phyloP scores from a whole-genome alignment of 1,140 invertebrate genomes.

The Ostrea edulis region DNA sequence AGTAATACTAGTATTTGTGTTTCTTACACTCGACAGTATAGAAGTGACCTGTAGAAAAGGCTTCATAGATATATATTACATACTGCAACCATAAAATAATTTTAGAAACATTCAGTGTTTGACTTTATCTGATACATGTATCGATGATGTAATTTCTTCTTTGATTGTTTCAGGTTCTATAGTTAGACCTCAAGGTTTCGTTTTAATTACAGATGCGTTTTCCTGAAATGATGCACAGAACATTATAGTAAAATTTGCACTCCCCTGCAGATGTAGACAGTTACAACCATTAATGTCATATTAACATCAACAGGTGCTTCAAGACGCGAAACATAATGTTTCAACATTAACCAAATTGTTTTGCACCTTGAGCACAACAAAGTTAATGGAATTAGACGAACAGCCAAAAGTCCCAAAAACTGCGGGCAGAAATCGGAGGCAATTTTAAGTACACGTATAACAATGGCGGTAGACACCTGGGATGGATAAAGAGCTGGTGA shows the following conservation, averaged over 20 bases:
- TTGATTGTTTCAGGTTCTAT: background rate
- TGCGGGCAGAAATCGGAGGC: background rate
- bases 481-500: background rate
- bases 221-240: background rate
- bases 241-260: background rate
- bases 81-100: background rate
- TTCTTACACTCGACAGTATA: too few relatives aligned
- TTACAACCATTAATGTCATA: background rate
- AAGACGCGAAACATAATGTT: background rate
- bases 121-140: background rate
- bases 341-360: background rate
- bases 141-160: background rate
- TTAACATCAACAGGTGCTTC: background rate
- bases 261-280: background rate
- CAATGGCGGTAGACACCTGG: background rate
- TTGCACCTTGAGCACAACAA: conserved; percentile 5
- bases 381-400: background rate
- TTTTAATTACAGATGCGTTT: too few relatives aligned
- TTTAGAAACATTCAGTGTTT: background rate
- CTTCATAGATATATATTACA: background rate
- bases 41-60: too few relatives aligned
- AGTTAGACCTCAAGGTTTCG: background rate
- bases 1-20: too few relatives aligned
- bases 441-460: background rate
- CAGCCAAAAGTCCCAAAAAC: background rate